phyloP scores from a whole-genome alignment of 2,113 vertebrate genomes.

The human (Homo sapiens) region GRCh38 chr1:174077001-174077500 shows the following conservation, averaged over 20 bases:
- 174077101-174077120: neutral
- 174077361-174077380: neutral
- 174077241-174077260: too few species aligned
- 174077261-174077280: neutral
- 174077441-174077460: neutral
- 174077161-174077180: neutral
- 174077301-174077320: neutral
- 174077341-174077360: neutral
- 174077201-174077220: neutral
- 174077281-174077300: neutral
- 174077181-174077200: neutral
- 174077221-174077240: neutral
- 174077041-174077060: neutral
- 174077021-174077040: neutral
- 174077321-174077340: neutral
- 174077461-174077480: neutral
- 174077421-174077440: neutral
- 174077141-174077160: neutral
- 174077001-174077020: neutral
- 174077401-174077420: neutral
- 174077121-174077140: neutral
- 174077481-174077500: neutral
- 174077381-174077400: neutral
- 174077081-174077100: neutral
- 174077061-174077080: neutral